Evolutionary conservation across 2,888 invertebrate species (phyloP), one percentile per base, ranked within the genome.

Genomic region (Smittia aterrima): DNA sequence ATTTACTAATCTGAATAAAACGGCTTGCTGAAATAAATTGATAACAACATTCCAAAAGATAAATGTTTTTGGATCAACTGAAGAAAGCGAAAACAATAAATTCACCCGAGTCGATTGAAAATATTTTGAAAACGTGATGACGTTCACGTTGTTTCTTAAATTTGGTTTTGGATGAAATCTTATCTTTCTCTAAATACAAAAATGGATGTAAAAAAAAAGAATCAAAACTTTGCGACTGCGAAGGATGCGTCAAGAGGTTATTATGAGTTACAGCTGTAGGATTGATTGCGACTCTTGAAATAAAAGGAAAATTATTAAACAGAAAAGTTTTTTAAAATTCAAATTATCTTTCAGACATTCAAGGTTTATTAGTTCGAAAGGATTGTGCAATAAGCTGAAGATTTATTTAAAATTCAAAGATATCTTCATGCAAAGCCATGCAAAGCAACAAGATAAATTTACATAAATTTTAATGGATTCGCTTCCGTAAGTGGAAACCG

Each of bases 401-500:
- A 32, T 47, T 47, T 11, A 47, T 47, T 47, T 3, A 3, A 47
- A 11, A 13, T 47, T 47, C 47, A 13, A 6, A 11, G 38, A 38
- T 7, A 38, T 38, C 6, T 38, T 38, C 38, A 4, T 38, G 38
- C 38, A 11, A 38, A 7, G 6, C 38, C 4, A 38, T 47, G 47
- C 11, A 11, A 47, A 18, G 58, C 58, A 58, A 58, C 58, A 58
- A 58, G 22, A 20, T 58, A 58, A 18, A 58, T 58, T 58, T 58
- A 18, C 22, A 58, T 58, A 22, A 18, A 58, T 22, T 22, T 22
- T 58, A 58, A 58, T 58, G 58, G 18, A 20, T 58, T 58, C 20
- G 22, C 22, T 58, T 22, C 22, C 58, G 20, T 22, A 9, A 58
- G 22, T 58, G 58, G 9, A 58, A 18, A 58, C 58, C 58, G n/a